A percentile compares a stretch with the other conserved stretches of the same genome.
Evolutionary conservation across 2,113 vertebrate genomes (phyloP).

Genomic region (Colistium nudipinnis): DNA sequence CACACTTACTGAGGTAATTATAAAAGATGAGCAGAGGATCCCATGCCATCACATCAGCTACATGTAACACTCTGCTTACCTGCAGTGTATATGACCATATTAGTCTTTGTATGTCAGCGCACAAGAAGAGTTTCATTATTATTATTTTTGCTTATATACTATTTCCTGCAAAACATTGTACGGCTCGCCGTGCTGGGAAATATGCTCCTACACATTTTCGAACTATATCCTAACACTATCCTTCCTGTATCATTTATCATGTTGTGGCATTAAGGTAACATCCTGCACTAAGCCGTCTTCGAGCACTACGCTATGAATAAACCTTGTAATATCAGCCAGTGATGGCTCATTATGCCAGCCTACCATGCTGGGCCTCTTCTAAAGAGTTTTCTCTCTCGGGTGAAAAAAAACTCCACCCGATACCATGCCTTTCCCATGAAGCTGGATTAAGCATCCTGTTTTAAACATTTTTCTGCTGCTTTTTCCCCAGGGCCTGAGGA

Average conservation of each 20-base stretch:
- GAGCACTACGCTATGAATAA: conserved; percentile 67
- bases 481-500: conserved; percentile 54
- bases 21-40: conserved; percentile 42
- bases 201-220: conserved; percentile 44
- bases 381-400: conserved; percentile 72
- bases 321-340: conserved; percentile 74
- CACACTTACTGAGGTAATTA: conserved; percentile 64
- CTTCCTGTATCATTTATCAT: conserved; percentile 74
- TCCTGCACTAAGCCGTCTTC: conserved; percentile 67
- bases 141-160: conserved; percentile 7
- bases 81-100: conserved; percentile 11
- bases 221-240: conserved; percentile 47
- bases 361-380: conserved; percentile 62
- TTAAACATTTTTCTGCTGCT: conserved; percentile 61
- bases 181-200: conserved; percentile 33
- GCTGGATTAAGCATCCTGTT: conserved; percentile 71
- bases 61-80: conserved; percentile 24
- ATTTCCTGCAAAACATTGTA: conserved; percentile 14
- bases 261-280: conserved; percentile 74
- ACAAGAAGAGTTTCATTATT: conserved; percentile 9
- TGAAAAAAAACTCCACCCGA: conserved; percentile 19
- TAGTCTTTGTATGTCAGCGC: conserved; percentile 21
- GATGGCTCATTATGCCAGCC: conserved; percentile 74
- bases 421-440: conserved; percentile 45
- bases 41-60: not conserved